Evolutionary conservation across 2,113 vertebrate species (phyloP), one percentile per base, ranked within the genome.

Genomic region (Aptenodytes forsteri): DNA sequence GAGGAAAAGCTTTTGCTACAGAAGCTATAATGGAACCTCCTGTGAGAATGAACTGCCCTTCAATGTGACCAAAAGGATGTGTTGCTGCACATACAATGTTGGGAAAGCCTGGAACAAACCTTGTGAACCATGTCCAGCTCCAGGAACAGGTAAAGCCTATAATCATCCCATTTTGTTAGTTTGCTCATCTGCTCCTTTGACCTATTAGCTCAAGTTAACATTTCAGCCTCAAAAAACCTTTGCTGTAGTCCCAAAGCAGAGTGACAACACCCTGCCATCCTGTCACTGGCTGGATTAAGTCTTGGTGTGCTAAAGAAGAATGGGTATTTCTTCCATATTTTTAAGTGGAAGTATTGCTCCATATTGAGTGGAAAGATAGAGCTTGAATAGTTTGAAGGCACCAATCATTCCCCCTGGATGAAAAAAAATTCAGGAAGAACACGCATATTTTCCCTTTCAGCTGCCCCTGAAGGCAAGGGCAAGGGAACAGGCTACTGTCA

Each of bases 101-200:
- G 99, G 99, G 21, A 99, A 99, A 97, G 98, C 98, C 72, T 99
- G 99, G 99, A 99, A 98, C 92, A 99, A 98, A n/a, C 98, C 98
- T 7, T 99, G 99, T 93, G 98, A 99, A 36, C 96, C 96, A 0
- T 99, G 99, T 75, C 98, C 99, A 47, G 95, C 91, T 11, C 98
- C 98, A 56, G 98, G 98, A 81, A 98, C 98, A 88, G 98, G 99
- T 99, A 83, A 97, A 82, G 17, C 19, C 11, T 38, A 2, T 46
- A 40, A 2, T 21, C 17, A 70, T 46, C 18, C 19, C 1, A 1
- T 76, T 82, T 79, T 70, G 10, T 44, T 67, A 23, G 22, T 49
- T 84, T 32, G 16, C 20, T 65, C 5, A 47, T 62, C 25, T 81
- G 21, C 20, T 91, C 17, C 40, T 78, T 83, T 69, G 15, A 58